A percentile compares a stretch with the other conserved stretches of the same genome.
Conservation (phyloP, 2,113 vertebrate species). For the Anolis carolinensis region DNA sequence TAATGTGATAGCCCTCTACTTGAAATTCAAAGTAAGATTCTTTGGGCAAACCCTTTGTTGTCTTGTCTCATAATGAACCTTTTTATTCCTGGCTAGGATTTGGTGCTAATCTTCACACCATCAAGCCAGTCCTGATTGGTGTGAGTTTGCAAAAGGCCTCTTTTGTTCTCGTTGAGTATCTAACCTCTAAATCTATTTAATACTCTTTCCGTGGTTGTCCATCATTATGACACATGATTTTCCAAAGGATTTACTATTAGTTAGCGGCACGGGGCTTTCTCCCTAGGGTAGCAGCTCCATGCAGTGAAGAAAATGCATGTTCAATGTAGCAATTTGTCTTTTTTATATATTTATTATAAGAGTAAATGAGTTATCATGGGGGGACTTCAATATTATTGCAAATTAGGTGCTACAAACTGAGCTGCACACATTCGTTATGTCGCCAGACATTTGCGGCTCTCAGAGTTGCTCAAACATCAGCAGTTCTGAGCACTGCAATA, state of each 20-base stretch:
- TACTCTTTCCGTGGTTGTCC: slow-evolving; percentile 83
- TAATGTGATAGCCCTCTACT: not conserved
- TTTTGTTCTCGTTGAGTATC: slow-evolving; percentile 84
- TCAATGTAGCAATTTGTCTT: slow-evolving; percentile 89
- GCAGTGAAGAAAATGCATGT: slow-evolving; percentile 85
- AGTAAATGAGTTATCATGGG: slow-evolving; percentile 87
- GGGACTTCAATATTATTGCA: slow-evolving; percentile 84
- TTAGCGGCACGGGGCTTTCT: slow-evolving; percentile 81
- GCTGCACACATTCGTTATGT: slow-evolving; percentile 81
- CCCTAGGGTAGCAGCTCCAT: slow-evolving; percentile 81
- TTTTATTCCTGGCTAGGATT: slow-evolving; percentile 54
- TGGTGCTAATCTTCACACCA: slow-evolving; percentile 66
- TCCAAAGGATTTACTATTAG: slow-evolving; percentile 85
- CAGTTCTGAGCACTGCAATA: slow-evolving; percentile 60
- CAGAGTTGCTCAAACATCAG: slow-evolving; percentile 74
- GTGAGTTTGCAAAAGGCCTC: slow-evolving; percentile 77
- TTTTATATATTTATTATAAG: slow-evolving; percentile 89
- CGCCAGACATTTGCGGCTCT: slow-evolving; percentile 74
- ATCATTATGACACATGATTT: slow-evolving; percentile 88
- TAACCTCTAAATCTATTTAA: slow-evolving; percentile 87
- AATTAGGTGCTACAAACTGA: slow-evolving; percentile 80
- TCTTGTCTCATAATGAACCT: slow-evolving; percentile 59
- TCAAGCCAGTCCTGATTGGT: slow-evolving; percentile 67
- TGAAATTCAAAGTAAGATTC: slow-evolving; percentile 28
- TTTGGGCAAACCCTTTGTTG: slow-evolving; percentile 54